Evolutionary conservation across 2,797 vertebrate species (phyloP), one percentile per base, ranked within the genome.

Genomic region (Eleutherodactylus coqui): DNA sequence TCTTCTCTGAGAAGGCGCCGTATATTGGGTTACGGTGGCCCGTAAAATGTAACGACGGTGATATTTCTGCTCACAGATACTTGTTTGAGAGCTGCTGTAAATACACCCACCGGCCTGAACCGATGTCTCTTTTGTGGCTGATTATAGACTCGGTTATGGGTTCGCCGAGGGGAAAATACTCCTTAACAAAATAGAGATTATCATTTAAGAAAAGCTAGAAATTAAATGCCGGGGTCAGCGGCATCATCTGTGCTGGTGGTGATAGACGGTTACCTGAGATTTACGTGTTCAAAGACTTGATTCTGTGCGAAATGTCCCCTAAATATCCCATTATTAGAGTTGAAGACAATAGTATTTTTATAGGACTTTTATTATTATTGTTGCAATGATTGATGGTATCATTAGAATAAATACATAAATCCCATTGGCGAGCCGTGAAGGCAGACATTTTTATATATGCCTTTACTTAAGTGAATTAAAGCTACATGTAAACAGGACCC

Each of bases 71-170:
- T 84, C 82, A 67, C 82, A 81, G 86, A 87, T 55, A 75, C 82
- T 67, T 75, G 86, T 80, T 84, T 75, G 77, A 80, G 77, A 81
- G 82, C 41, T 58, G 82, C 82, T 55, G 82, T 87, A 87, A 84
- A 87, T 84, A 80, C 86, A 84, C 82, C 75, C 82, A 83, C 69
- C 79, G 58, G 86, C 76, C 82, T 84, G 76, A 80, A 84, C 82
- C 86, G 70, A 87, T 84, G 86, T 87, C 86, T 87, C 86, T 84
- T 87, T 84, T 87, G 86, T 87, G 76, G 77, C 82, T 84, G 86
- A 87, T 87, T 84, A 84, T 82, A 76, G 69, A 87, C 86, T 87
- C 69, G 43, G 75, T 84, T 87, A 84, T 84, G 70, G 70, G 32
- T 84, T 87, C 36, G 45, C 86, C 82, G 38, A 84, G 86, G 82